Evolutionary conservation across 2,797 vertebrate genomes (phyloP), one percentile per base, ranked within the genome.

Genomic region (Phoebastria nigripes): DNA sequence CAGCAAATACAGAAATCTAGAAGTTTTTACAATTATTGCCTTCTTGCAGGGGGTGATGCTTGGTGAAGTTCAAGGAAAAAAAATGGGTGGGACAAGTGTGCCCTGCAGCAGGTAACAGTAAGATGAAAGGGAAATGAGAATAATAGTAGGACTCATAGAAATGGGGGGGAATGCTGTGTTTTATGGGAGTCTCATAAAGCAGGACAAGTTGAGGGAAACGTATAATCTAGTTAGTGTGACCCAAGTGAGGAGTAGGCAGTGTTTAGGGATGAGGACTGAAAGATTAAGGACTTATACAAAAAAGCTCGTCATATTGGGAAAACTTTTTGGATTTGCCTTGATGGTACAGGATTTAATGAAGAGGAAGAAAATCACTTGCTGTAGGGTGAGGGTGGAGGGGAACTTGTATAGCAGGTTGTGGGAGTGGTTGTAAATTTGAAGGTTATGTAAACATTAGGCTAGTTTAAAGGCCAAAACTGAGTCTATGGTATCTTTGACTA

Each of bases 1-100:
- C 58, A 96, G 83, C 52, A 84, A 54, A 61, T 85, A 44, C 10
- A 49, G 77, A 82, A 73, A 54, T 74, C 31, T 63, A 70, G 71
- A 84, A 39, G n/a, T 69, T 61, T 76, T 91, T 94, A 62, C 26
- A 80, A 37, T 94, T 96, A 47, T 12, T 87, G 39, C 90, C 55
- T 61, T 70, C 73, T 85, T 78, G 35, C 77, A 91, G 77, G 54
- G 56, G 47, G 52, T 73, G 71, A 74, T 81, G 46, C 77, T 89
- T 90, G 47, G 29, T 84, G 90, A 93, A 95, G 51, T 90, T 95
- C 54, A 83, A 73, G 84, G 70, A 28, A 69, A 67, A 69, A 95
- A 69, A 95, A 69, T 62, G 73, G 70, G 70, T 96, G 93, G 67
- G 80, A 83, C 77, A 80, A 70, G 25, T 89, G 67, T 91, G 31